Evolutionary conservation across 2,888 invertebrate genomes (phyloP), one percentile per base, ranked within the genome.

Genomic region (Glaucopsyche alexis): DNA sequence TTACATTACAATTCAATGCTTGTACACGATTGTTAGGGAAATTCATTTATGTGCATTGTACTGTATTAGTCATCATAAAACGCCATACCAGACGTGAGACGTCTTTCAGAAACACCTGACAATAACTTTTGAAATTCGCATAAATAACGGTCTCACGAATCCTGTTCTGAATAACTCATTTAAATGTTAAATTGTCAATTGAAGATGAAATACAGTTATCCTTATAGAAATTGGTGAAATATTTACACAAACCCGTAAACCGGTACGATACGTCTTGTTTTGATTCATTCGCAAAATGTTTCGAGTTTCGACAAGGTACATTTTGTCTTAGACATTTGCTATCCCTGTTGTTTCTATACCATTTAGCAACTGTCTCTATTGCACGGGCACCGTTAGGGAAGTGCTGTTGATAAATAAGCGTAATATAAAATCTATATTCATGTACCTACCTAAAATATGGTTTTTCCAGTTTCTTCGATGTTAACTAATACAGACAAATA

Each of bases 241-340:
- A 29, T 29, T 29, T 29, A 8, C 42, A 60, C 9, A 60, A 11
- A 60, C 29, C 29, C 69, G 49, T 49, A 69, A 69, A 69, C 49
- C 69, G 69, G 69, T 69, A 69, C 19, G 42, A 16, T 45, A 8
- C 29, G 64, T 13, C 38, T 29, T 66, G 45, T 42, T 42, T 69
- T 47, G 45, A n/a, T 69, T 67, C 9, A 67, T 67, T 69, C 49
- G 69, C 69, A 69, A 69, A 65, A 47, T 67, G 6, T 16, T 67
- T 47, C 29, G 2, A 4, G 6, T 16, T 67, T 47, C 29, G 2
- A 4, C 29, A 14, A 47, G 7, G 47, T 66, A 66, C 45, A n/a
- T 16, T 67, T n/a, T 50, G 14, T n/a, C 60, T 71, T 13, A 55
- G 45, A 29, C 13, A 49, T 71, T 50, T 50, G 40, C 42, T 38